Percentiles rank a stretch among this genome's conserved stretches.
phyloP scores from a whole-genome alignment of 2,797 vertebrate species.

The Lindbergichthys nudifrons region DNA sequence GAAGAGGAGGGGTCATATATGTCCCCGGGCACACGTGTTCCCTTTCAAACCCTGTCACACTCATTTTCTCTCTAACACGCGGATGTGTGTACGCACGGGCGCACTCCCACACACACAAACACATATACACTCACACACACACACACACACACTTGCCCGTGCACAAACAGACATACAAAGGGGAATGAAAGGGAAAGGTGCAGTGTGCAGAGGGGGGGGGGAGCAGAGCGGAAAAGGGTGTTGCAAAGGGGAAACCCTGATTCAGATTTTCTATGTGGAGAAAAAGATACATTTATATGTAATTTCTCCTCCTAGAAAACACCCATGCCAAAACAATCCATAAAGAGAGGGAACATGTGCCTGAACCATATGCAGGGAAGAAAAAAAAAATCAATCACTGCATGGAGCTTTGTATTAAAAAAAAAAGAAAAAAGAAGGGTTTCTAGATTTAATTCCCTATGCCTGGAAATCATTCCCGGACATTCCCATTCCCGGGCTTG shows the following conservation, averaged over 20 bases:
- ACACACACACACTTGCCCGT: slow-evolving; percentile 9
- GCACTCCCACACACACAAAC: slow-evolving; percentile 15
- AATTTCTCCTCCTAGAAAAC: not conserved
- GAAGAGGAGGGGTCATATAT: slow-evolving; percentile 54
- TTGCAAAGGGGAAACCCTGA: slow-evolving; percentile 47
- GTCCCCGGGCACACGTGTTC: slow-evolving; percentile 79
- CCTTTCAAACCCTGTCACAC: slow-evolving; percentile 77
- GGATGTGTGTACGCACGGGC: slow-evolving; percentile 45
- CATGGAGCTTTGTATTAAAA: slow-evolving; percentile 45
- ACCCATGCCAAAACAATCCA: slow-evolving; percentile 18
- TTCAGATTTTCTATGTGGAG: slow-evolving; percentile 47
- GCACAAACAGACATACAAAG: slow-evolving; percentile 60
- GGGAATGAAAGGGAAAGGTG: slow-evolving; percentile 55
- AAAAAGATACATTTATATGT: slow-evolving; percentile 15
- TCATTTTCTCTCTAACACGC: slow-evolving; percentile 65
- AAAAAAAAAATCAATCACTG: slow-evolving; percentile 42
- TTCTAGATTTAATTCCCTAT: slow-evolving; percentile 64
- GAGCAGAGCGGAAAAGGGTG: slow-evolving; percentile 21
- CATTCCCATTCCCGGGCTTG: slow-evolving; percentile 55
- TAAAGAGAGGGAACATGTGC: slow-evolving; percentile 30
- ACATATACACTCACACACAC: slow-evolving; percentile 20
- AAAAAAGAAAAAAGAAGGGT: slow-evolving; percentile 52
- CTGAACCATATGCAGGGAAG: slow-evolving; percentile 49
- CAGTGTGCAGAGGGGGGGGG: slow-evolving; percentile 21
- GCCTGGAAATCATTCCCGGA: slow-evolving; percentile 74